phyloP scores from a whole-genome alignment of 2,888 invertebrate species.

The Lycia hirtaria region DNA sequence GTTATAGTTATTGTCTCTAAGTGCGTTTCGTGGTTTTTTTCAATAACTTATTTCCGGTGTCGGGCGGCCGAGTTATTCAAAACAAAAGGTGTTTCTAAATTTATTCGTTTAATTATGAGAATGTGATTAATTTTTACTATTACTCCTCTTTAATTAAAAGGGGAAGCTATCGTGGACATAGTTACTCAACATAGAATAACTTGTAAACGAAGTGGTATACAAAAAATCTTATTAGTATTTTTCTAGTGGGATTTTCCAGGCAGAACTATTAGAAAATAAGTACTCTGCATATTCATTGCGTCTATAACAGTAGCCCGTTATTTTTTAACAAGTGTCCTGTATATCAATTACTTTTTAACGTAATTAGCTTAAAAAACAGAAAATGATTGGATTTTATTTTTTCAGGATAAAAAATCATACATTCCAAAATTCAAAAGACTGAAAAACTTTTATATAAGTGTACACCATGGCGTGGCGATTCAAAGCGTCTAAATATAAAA shows the following conservation, averaged over 20 bases:
- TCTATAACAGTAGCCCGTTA: conserved; percentile 16
- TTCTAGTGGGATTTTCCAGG: conserved; percentile 17
- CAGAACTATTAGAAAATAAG: conserved; percentile 7
- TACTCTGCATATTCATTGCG: conserved; percentile 16
- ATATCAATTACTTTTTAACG: too few relatives aligned
- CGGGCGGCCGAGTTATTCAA: conserved; percentile 77
- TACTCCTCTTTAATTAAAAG: conserved; percentile 7
- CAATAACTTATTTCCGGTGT: conserved; percentile 69
- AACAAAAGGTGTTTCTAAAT: conserved; percentile 73
- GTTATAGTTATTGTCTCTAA: conserved; percentile 1
- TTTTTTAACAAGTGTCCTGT: too few relatives aligned
- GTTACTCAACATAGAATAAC: neutral
- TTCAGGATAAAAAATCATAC: conserved; percentile 63
- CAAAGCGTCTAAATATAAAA: conserved; percentile 99
- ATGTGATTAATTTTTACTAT: conserved; percentile 21
- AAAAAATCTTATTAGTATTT: neutral
- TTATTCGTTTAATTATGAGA: conserved; percentile 50
- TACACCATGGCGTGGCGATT: conserved; percentile 94
- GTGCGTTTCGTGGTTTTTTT: conserved; percentile 11
- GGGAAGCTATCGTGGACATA: neutral
- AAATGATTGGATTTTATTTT: conserved; percentile 34
- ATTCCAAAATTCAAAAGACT: conserved; percentile 80
- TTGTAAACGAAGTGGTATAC: neutral
- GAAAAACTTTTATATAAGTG: conserved; percentile 68
- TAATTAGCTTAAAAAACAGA: too few relatives aligned